Evolutionary conservation across 2,797 vertebrate genomes (phyloP), one percentile per base, ranked within the genome.

Genomic region (Falco naumanni): DNA sequence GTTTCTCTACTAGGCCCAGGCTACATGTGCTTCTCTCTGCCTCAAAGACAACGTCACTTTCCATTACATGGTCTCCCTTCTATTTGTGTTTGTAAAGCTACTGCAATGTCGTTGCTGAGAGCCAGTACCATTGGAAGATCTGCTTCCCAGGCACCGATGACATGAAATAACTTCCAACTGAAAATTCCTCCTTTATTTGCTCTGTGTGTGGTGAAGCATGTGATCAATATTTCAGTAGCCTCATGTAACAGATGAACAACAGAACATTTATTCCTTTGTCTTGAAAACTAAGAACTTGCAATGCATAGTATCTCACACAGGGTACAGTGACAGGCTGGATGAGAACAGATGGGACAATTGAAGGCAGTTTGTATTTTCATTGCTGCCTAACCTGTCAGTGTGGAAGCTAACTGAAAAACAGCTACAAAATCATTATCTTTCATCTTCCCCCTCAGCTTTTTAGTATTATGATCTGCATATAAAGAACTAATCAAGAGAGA

Each of bases 261-360:
- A 76, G 78, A 76, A 76, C 20, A 22, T 65, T 90, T 79, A 79
- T 82, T 93, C 53, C 66, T 91, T 92, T 26, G 24, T 85, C 83
- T 93, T 85, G 74, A 76, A 95, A 96, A 63, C 48, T 29, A 79
- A 96, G 82, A 87, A 41, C 64, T 53, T 84, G 77, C n/a, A 77
- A 57, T 31, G 75, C 9, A 6, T n/a, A 59, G 45, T 66, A 71
- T 89, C 63, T 90, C 78, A 81, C n/a, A 11, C 3, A 25, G 59
- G 65, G 50, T 56, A 76, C 20, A 53, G 45, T 57, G 70, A 70
- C 54, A 83, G 33, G 24, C 41, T 2, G 13, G 29, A 47, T 76
- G 31, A 87, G 69, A 91, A 66, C 48, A 18, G 6, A 53, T 48
- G 69, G 81, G 54, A 83, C 78, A 90, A 82, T 80, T 4, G 48